Percentiles rank a stretch among this genome's conserved stretches.
Conservation (phyloP, 2,888 invertebrate genomes). For the Acrobasis consociella region DNA sequence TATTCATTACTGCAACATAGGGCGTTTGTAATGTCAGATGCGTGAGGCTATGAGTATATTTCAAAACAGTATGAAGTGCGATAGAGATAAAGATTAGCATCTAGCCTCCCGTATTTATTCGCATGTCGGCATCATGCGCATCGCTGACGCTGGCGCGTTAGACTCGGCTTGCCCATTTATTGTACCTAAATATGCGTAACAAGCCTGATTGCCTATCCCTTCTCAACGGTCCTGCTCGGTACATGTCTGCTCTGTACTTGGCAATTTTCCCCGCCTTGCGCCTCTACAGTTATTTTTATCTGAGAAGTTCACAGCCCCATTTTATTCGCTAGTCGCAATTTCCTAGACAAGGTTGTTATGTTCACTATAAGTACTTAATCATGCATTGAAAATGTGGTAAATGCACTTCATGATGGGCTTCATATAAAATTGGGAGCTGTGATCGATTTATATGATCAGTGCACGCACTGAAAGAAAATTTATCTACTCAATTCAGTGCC, state of each 20-base stretch:
- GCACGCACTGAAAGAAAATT: not conserved
- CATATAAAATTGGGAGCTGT: not conserved
- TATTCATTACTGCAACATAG: constrained; percentile 5
- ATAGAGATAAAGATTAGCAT: constrained; percentile 15
- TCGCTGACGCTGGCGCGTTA: constrained; percentile 41
- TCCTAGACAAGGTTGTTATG: constrained; percentile 17
- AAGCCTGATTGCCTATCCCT: constrained; percentile 41
- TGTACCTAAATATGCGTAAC: constrained; percentile 53
- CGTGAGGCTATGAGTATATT: not conserved
- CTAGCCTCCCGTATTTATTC: constrained; percentile 14
- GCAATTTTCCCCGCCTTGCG: constrained; percentile 22
- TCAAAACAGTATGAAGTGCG: constrained; percentile 5
- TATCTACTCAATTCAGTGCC: not conserved
- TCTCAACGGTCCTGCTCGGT: constrained; percentile 38
- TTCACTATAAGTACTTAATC: constrained; percentile 18
- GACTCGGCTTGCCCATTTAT: constrained; percentile 31
- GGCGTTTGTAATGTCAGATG: not conserved
- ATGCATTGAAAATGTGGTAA: constrained; percentile 17
- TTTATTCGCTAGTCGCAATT: constrained; percentile 20
- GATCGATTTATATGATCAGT: not conserved
- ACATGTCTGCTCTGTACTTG: constrained; percentile 30
- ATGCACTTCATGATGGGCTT: not conserved
- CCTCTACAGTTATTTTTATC: constrained; percentile 19
- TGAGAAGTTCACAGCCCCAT: constrained; percentile 18
- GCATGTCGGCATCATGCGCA: constrained; percentile 30